These are phyloP conservation scores for Clarias laeviceps DNA, from an alignment of 2,797 vertebrate species.

Conservation along the genomic window DNA sequence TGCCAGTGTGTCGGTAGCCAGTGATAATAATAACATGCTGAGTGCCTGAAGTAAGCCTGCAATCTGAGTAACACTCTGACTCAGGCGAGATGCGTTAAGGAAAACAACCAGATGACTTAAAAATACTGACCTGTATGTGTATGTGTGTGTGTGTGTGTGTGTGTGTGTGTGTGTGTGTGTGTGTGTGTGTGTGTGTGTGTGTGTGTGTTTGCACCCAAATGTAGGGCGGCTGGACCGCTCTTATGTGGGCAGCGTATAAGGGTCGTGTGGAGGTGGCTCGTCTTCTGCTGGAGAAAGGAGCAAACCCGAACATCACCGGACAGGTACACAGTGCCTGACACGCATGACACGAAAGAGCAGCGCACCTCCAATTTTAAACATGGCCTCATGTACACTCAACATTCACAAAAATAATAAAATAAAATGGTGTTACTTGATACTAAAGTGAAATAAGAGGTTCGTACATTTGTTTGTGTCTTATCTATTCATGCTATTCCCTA, in stretches of 20 bases:
- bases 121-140: conserved; percentile 17
- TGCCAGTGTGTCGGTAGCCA: conserved; percentile 51
- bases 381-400: neutral
- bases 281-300: conserved; percentile 88
- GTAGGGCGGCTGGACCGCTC: conserved; percentile 95
- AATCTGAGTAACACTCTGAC: conserved; percentile 48
- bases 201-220: neutral
- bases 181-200: neutral
- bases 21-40: conserved; percentile 57
- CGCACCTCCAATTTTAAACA: neutral
- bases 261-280: conserved; percentile 85
- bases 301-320: conserved; percentile 94
- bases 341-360: too few species aligned
- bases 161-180: conserved; percentile 25
- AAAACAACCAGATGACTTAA: conserved; percentile 26
- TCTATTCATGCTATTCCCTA: conserved; percentile 60
- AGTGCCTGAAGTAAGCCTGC: conserved; percentile 29
- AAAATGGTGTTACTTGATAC: neutral
- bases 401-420: neutral
- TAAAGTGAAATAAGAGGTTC: neutral
- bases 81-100: conserved; percentile 41
- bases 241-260: conserved; percentile 98
- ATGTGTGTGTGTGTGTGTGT: conserved; percentile 21
- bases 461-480: neutral
- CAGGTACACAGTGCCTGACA: conserved; percentile 82